These are phyloP conservation scores for Amia ocellicauda DNA, from an alignment of 2,113 vertebrate species.

Conservation along the genomic window DNA sequence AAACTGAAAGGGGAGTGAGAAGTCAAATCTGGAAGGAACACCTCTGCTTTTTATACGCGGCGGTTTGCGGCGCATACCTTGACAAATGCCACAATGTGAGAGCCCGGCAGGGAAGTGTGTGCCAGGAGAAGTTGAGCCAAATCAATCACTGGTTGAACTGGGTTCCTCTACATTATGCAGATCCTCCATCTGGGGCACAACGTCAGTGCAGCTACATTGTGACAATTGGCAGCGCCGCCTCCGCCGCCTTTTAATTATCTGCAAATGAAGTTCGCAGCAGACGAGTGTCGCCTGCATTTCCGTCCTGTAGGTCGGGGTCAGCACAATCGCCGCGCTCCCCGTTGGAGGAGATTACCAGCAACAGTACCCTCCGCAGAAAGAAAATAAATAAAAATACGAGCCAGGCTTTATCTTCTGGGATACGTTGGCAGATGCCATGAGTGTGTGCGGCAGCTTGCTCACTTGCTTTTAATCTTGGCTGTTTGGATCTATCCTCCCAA, in stretches of 20 bases:
- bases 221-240: background rate
- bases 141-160: constrained; percentile 1
- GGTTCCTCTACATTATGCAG: background rate
- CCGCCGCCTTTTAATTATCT: background rate
- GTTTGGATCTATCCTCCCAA: constrained; percentile 35
- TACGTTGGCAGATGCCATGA: background rate
- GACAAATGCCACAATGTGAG: no score
- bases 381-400: no score
- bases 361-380: background rate
- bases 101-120: background rate
- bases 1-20: constrained; percentile 9
- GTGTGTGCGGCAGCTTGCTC: background rate
- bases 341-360: background rate
- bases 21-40: constrained; percentile 15
- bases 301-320: no score
- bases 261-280: background rate
- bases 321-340: background rate
- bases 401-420: background rate
- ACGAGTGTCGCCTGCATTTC: background rate
- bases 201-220: background rate
- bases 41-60: no score
- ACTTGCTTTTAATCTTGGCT: constrained; percentile 25
- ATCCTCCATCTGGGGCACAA: background rate
- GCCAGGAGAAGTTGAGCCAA: constrained; percentile 2
- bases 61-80: no score